phyloP scores from a whole-genome alignment of 2,888 invertebrate genomes.

The Erebia epiphron region DNA sequence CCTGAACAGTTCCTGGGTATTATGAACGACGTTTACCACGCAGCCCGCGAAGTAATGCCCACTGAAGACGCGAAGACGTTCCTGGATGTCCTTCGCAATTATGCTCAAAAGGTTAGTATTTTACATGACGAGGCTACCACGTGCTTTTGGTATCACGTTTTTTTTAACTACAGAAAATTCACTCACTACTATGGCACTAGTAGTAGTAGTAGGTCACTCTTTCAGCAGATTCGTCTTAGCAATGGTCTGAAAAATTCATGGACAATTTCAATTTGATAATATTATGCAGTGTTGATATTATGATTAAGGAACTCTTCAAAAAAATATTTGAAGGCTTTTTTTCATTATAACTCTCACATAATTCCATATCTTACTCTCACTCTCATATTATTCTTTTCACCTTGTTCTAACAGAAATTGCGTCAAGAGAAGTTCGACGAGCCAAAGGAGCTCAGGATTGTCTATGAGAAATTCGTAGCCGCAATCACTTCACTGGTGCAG shows the following conservation, averaged over 20 bases:
- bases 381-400: not conserved
- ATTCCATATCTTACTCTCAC: too few species aligned
- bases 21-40: constrained; percentile 79
- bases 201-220: too few species aligned
- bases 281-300: too few species aligned
- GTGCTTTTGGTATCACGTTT: too few species aligned
- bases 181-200: too few species aligned
- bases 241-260: too few species aligned
- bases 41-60: constrained; percentile 83
- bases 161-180: too few species aligned
- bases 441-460: constrained; percentile 84
- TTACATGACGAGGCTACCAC: too few species aligned
- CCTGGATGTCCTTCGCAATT: constrained; percentile 82
- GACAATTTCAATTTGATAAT: too few species aligned
- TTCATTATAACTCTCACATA: not conserved
- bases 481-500: constrained; percentile 80
- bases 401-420: constrained; percentile 76
- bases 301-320: too few species aligned
- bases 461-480: constrained; percentile 79
- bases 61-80: constrained; percentile 85
- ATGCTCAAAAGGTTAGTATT: constrained; percentile 83
- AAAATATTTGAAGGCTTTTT: too few species aligned
- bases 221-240: too few species aligned
- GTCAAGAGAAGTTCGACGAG: constrained; percentile 84
- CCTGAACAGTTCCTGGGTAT: constrained; percentile 82